phyloP scores from a whole-genome alignment of 1,140 invertebrate genomes.

The Drosophila pseudoananassae region DNA sequence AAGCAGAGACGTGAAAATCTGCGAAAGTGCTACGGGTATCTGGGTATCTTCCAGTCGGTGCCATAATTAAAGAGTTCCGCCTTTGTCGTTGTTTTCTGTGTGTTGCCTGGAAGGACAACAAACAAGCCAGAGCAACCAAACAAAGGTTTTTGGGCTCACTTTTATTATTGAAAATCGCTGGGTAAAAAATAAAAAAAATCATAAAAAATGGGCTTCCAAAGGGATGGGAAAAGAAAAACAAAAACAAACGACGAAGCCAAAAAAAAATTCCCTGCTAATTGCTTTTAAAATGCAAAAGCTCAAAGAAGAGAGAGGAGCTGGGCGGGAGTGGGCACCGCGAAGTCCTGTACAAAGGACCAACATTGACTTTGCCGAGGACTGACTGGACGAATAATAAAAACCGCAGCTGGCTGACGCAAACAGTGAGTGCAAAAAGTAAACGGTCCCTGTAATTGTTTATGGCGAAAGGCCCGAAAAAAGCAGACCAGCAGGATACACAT shows the following conservation, averaged over 20 bases:
- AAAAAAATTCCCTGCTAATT: constrained; percentile 81
- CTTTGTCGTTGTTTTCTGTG: constrained; percentile 15
- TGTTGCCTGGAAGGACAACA: constrained; percentile 40
- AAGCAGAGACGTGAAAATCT: constrained; percentile 6
- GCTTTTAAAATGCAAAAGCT: constrained; percentile 81
- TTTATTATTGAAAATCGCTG: constrained; percentile 75
- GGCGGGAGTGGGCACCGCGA: constrained; percentile 3
- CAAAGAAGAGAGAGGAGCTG: neutral
- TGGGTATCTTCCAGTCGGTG: constrained; percentile 36
- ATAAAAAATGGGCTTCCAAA: constrained; percentile 1
- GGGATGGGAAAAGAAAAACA: constrained; percentile 48
- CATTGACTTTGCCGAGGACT: constrained; percentile 75
- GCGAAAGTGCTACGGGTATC: constrained; percentile 7
- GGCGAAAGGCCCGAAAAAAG: constrained; percentile 49
- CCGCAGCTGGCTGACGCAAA: constrained; percentile 64
- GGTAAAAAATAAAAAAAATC: constrained; percentile 17
- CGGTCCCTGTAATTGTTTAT: constrained; percentile 75
- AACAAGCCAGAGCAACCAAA: constrained; percentile 36
- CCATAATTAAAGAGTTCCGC: constrained; percentile 17
- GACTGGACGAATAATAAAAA: constrained; percentile 60
- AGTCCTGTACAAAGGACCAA: constrained; percentile 55
- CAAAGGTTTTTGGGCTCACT: constrained; percentile 51
- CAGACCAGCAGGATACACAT: constrained; percentile 75
- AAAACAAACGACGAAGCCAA: constrained; percentile 62
- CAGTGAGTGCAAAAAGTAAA: constrained; percentile 59